These are phyloP conservation scores for Stichopus horrens DNA, from an alignment of 53 echinoderm and acorn worm species.

Conservation along the genomic window DNA sequence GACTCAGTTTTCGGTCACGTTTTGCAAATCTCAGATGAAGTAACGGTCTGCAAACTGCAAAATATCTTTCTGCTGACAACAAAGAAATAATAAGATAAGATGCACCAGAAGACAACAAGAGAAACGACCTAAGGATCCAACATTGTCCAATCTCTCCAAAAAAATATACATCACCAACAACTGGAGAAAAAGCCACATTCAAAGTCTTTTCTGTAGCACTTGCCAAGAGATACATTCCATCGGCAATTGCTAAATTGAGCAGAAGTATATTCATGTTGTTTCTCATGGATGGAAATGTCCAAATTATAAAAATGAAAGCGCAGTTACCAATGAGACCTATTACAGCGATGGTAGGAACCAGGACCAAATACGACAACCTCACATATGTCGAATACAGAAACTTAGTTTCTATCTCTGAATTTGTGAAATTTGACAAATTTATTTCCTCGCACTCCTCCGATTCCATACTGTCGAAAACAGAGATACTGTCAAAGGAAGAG, in stretches of 20 bases:
- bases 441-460: background rate
- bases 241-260: too few relatives aligned
- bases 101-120: background rate
- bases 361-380: background rate
- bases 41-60: slow-evolving; percentile 7
- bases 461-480: background rate
- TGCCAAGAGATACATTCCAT: slow-evolving; percentile 28
- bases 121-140: background rate
- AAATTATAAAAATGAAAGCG: slow-evolving; percentile 1
- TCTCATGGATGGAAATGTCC: too few relatives aligned
- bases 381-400: background rate
- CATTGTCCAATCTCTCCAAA: slow-evolving; percentile 14
- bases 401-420: background rate
- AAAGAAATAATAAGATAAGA: slow-evolving; percentile 1
- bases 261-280: too few relatives aligned
- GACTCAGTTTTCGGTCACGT: background rate
- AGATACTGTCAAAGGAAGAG: background rate
- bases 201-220: background rate
- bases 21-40: background rate
- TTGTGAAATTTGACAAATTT: background rate
- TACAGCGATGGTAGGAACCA: background rate
- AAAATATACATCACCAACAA: background rate
- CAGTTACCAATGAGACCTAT: background rate
- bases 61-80: slow-evolving; percentile 17
- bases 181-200: background rate